Evolutionary conservation across 2,888 invertebrate species (phyloP).

Genomic region (Drosophila lacicola): DNA sequence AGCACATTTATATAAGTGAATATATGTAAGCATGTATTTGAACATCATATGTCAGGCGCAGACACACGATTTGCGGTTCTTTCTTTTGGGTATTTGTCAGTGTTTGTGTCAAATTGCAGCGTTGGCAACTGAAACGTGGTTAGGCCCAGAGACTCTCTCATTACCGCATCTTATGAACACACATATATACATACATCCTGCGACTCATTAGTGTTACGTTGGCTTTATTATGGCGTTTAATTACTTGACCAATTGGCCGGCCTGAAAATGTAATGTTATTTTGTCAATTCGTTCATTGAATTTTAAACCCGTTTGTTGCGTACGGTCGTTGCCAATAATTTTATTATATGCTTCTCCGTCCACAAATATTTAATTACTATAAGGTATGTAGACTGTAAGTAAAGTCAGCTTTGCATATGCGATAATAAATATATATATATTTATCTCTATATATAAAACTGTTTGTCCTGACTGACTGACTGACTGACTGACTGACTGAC

Average conservation of each 20-base stretch:
- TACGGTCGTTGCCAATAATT: constrained; percentile 62
- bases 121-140: constrained; percentile 75
- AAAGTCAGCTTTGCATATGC: constrained; percentile 14
- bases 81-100: constrained; percentile 26
- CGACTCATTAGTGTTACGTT: constrained; percentile 36
- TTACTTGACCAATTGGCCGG: constrained; percentile 65
- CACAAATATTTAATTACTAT: constrained; percentile 74
- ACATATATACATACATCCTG: background rate
- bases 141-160: constrained; percentile 4
- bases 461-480: too few species aligned
- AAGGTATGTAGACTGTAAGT: constrained; percentile 54
- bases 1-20: background rate
- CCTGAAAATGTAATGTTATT: constrained; percentile 65
- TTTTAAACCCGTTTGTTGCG: constrained; percentile 63
- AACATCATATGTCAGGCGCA: background rate
- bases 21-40: background rate
- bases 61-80: constrained; percentile 23
- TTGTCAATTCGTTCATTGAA: constrained; percentile 53
- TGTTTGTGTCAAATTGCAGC: constrained; percentile 63
- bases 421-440: background rate
- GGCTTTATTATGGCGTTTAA: constrained; percentile 69
- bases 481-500: too few species aligned
- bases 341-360: constrained; percentile 67
- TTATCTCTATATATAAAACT: too few species aligned
- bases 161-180: constrained; percentile 15